A percentile compares a stretch with the other conserved stretches of the same genome.
Evolutionary conservation across 2,797 vertebrate genomes (phyloP).

Genomic region (Pampus argenteus): DNA sequence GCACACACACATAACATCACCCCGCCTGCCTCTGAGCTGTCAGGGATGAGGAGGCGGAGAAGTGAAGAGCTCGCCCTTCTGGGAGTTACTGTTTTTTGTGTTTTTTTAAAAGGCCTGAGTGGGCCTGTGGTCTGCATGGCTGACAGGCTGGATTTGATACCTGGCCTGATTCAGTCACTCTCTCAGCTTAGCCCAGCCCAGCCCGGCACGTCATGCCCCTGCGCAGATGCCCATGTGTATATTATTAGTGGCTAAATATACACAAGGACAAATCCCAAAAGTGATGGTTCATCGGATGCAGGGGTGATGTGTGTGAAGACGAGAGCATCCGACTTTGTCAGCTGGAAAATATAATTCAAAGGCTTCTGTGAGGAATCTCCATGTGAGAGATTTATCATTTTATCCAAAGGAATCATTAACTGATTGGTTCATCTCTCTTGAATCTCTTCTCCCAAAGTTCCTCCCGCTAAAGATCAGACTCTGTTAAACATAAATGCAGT

Average conservation of each 20-base stretch:
- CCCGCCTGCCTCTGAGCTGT: constrained; percentile 61
- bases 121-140: constrained; percentile 63
- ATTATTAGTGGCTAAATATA: constrained; percentile 76
- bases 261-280: constrained; percentile 48
- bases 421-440: too few relatives aligned
- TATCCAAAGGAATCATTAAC: constrained; percentile 1
- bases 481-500: too few relatives aligned
- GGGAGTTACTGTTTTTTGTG: constrained; percentile 64
- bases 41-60: constrained; percentile 55
- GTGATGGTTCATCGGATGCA: constrained; percentile 12
- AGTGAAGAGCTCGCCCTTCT: constrained; percentile 69
- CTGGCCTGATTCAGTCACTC: constrained; percentile 84
- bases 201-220: constrained; percentile 49
- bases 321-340: not conserved
- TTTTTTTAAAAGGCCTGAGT: constrained; percentile 67
- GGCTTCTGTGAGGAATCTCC: not conserved
- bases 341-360: constrained; percentile 11
- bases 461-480: too few relatives aligned
- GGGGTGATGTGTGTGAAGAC: not conserved
- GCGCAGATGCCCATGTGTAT: constrained; percentile 59
- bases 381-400: not conserved
- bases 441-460: too few relatives aligned
- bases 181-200: constrained; percentile 35
- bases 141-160: constrained; percentile 79
- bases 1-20: constrained; percentile 28